These are phyloP conservation scores for Pterocles burchelli DNA, from an alignment of 2,113 vertebrate genomes.

Conservation along the genomic window DNA sequence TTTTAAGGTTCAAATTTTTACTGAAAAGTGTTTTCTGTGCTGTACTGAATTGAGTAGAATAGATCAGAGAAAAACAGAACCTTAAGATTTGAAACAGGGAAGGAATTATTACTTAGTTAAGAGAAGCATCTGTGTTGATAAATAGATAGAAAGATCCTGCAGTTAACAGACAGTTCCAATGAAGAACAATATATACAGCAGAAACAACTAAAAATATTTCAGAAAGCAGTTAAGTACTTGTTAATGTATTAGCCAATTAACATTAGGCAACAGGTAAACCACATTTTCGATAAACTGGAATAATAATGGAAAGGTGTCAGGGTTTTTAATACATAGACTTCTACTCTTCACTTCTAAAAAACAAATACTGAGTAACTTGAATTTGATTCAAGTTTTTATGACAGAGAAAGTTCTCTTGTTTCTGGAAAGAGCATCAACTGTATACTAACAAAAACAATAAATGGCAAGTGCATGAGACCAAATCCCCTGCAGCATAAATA, in stretches of 20 bases:
- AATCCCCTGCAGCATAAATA: not conserved
- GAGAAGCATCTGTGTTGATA: not conserved
- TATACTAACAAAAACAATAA: not conserved
- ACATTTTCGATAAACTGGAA: not conserved
- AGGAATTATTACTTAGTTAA: not conserved
- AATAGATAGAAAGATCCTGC: not conserved
- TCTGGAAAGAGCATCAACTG: not conserved
- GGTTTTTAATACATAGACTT: not conserved
- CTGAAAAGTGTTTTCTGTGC: not conserved
- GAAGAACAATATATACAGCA: not conserved
- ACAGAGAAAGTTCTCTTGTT: not conserved
- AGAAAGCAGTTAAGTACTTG: not conserved
- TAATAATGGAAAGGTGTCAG: not conserved
- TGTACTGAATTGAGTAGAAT: not conserved
- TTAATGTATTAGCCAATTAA: not conserved
- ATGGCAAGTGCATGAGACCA: not conserved
- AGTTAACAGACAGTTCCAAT: not conserved
- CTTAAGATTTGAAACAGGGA: not conserved
- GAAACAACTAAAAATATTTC: not conserved
- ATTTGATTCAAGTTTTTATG: not conserved
- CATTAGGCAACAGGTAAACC: not conserved
- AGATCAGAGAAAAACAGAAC: not conserved
- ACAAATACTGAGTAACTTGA: not conserved
- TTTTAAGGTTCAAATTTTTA: not conserved
- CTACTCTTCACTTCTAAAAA: not conserved